phyloP scores from a whole-genome alignment of 1,140 invertebrate species.

The Megalonaias nervosa region DNA sequence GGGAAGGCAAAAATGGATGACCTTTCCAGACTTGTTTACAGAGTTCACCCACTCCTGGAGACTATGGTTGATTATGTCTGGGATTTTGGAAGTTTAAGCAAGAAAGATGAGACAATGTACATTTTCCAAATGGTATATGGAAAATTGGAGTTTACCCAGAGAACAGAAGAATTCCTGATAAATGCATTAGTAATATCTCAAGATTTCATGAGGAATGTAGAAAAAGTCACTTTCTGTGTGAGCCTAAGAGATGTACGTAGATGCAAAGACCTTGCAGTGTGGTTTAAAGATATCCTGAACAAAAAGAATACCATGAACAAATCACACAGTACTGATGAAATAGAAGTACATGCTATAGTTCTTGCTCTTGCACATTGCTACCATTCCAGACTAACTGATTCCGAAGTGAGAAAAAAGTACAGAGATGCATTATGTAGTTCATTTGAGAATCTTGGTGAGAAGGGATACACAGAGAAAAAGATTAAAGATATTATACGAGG shows the following conservation, averaged over 20 bases:
- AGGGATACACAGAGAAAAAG: background rate
- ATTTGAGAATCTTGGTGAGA: constrained; percentile 23
- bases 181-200: constrained; percentile 40
- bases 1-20: constrained; percentile 46
- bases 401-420: constrained; percentile 32
- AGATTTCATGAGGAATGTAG: constrained; percentile 36
- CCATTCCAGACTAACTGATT: constrained; percentile 40
- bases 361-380: constrained; percentile 54
- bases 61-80: constrained; percentile 53
- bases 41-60: constrained; percentile 50
- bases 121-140: constrained; percentile 41
- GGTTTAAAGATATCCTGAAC: constrained; percentile 39
- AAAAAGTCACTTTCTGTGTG: constrained; percentile 38
- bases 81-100: constrained; percentile 52
- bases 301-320: constrained; percentile 11
- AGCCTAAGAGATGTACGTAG: constrained; percentile 56
- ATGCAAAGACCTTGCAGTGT: constrained; percentile 40
- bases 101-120: constrained; percentile 44
- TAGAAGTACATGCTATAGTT: constrained; percentile 38
- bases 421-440: constrained; percentile 16
- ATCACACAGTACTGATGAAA: background rate
- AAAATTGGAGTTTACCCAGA: constrained; percentile 8
- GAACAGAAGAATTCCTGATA: constrained; percentile 3
- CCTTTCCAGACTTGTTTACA: constrained; percentile 47
- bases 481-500: constrained; percentile 22